Evolutionary conservation across 2,113 vertebrate genomes (phyloP).

Genomic region (Typhlomys cinereus): DNA sequence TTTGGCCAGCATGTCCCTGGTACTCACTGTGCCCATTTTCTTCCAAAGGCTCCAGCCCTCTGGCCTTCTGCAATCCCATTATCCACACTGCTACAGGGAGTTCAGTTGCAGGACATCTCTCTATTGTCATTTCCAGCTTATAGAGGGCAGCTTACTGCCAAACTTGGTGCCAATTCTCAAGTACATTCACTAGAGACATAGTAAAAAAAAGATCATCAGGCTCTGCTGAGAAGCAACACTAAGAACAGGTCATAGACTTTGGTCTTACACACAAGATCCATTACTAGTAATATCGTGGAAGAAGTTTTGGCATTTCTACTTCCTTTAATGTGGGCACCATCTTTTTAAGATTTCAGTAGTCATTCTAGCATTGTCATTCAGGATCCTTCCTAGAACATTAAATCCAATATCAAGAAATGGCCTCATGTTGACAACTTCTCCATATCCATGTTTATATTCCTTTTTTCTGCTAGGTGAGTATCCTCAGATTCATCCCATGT

Average conservation of each 20-base stretch:
- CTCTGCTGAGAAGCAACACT: not conserved
- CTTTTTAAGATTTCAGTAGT: not conserved
- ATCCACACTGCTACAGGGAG: not conserved
- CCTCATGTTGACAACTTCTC: not conserved
- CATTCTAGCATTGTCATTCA: not conserved
- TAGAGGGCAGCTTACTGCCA: not conserved
- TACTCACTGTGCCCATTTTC: not conserved
- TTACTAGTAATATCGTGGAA: not conserved
- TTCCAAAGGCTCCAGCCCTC: not conserved
- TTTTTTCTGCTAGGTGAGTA: not conserved
- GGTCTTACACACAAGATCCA: not conserved
- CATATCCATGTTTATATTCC: not conserved
- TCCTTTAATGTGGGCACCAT: not conserved
- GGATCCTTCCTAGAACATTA: not conserved
- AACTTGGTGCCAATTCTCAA: not conserved
- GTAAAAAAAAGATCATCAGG: not conserved
- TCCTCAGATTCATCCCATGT: not conserved
- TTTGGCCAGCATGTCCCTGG: not conserved
- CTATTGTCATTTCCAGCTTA: not conserved
- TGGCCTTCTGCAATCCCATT: not conserved
- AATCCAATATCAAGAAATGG: not conserved
- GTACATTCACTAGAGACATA: not conserved
- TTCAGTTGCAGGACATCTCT: not conserved
- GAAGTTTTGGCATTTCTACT: not conserved
- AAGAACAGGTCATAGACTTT: not conserved